These are phyloP conservation scores for Drosophila rubida DNA, from an alignment of 2,888 invertebrate genomes.

Conservation along the genomic window DNA sequence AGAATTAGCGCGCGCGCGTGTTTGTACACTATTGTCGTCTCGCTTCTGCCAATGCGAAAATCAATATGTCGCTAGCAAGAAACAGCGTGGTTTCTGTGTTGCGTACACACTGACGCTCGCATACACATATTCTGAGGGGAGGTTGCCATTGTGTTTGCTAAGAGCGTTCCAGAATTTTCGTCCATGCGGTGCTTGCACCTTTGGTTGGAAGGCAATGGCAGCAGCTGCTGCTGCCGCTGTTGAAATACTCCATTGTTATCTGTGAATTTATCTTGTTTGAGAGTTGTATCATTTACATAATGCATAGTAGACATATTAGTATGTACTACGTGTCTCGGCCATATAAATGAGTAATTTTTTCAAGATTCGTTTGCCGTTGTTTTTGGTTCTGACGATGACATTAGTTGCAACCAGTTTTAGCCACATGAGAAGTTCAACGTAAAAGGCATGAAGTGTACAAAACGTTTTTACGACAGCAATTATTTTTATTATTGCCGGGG, in stretches of 20 bases:
- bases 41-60: conserved; percentile 34
- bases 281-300: conserved; percentile 36
- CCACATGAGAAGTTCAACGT: conserved; percentile 28
- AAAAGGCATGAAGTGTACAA: conserved; percentile 32
- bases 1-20: conserved; percentile 47
- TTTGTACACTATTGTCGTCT: conserved; percentile 47
- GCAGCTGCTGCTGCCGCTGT: conserved; percentile 49
- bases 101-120: background rate
- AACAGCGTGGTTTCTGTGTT: conserved; percentile 41
- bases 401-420: conserved; percentile 50
- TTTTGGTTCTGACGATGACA: conserved; percentile 32
- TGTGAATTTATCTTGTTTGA: conserved; percentile 43
- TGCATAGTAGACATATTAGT: conserved; percentile 7
- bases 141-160: background rate
- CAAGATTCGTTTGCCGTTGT: conserved; percentile 23
- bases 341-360: conserved; percentile 37
- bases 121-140: conserved; percentile 6
- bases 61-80: conserved; percentile 15
- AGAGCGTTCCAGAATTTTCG: conserved; percentile 73
- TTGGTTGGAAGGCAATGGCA: conserved; percentile 43
- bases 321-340: conserved; percentile 18
- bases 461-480: conserved; percentile 14
- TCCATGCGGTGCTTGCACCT: conserved; percentile 60
- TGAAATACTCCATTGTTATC: conserved; percentile 47
- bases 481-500: conserved; percentile 16